Percentiles rank a stretch among this genome's conserved stretches.
phyloP scores from a whole-genome alignment of 1,140 invertebrate genomes.

The Apis dorsata region DNA sequence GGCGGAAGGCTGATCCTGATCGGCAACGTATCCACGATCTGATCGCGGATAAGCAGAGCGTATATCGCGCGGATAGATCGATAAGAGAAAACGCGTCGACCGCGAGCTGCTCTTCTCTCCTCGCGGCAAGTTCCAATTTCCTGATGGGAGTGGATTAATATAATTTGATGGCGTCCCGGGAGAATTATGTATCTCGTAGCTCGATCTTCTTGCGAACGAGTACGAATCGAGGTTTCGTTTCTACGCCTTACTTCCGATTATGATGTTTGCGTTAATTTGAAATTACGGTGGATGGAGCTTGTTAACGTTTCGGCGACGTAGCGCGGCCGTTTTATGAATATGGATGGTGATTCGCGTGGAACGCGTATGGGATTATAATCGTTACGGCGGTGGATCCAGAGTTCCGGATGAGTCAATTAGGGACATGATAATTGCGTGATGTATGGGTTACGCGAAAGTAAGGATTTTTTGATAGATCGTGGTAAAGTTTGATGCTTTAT shows the following conservation, averaged over 20 bases:
- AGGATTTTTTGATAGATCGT: no score
- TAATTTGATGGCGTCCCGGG: slow-evolving; percentile 60
- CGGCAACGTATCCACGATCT: neutral
- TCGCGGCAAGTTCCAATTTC: slow-evolving; percentile 55
- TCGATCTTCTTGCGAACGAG: slow-evolving; percentile 43
- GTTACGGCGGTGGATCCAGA: neutral
- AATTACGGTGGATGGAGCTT: neutral
- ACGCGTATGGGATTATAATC: neutral
- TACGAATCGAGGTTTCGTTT: neutral
- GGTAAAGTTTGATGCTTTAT: no score
- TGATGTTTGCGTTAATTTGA: neutral
- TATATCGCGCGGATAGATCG: slow-evolving; percentile 39
- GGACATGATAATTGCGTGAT: no score
- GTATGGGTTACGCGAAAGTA: no score
- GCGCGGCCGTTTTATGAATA: neutral
- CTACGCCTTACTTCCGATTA: neutral
- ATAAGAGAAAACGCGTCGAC: slow-evolving; percentile 19
- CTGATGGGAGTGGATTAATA: slow-evolving; percentile 65
- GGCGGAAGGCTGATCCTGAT: neutral
- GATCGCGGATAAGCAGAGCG: slow-evolving; percentile 36
- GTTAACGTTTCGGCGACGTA: neutral
- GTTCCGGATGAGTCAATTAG: neutral
- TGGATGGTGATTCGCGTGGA: neutral
- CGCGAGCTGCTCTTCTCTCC: neutral
- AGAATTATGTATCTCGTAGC: slow-evolving; percentile 58